Evolutionary conservation across 2,888 invertebrate species (phyloP).

Genomic region (Apamea epomidion): DNA sequence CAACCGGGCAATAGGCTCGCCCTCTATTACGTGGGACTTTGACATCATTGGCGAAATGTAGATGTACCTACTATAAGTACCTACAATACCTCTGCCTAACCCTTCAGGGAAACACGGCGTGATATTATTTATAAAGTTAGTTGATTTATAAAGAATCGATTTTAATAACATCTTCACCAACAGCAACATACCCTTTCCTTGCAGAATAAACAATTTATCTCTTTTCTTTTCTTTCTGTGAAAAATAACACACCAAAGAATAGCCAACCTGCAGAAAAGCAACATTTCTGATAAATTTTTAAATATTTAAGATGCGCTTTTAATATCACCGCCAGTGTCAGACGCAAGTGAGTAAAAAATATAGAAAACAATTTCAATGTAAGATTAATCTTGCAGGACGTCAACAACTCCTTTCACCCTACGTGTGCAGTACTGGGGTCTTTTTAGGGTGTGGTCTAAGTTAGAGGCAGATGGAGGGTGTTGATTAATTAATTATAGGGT

Average conservation of each 20-base stretch:
- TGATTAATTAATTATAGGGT: neutral
- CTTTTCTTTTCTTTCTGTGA: neutral
- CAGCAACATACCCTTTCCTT: neutral
- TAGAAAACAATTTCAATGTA: conserved; percentile 82
- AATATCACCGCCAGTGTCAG: conserved; percentile 45
- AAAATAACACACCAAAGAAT: neutral
- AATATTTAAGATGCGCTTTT: conserved; percentile 45
- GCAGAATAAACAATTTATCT: neutral
- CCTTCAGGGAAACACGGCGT: neutral
- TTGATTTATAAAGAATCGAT: neutral
- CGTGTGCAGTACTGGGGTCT: conserved; percentile 69
- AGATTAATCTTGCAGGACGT: conserved; percentile 83
- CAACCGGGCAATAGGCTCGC: neutral
- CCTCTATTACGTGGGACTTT: neutral
- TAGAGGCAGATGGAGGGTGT: neutral
- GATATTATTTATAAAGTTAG: neutral
- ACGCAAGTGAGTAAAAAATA: conserved; percentile 64
- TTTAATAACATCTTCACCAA: neutral
- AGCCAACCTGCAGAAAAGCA: neutral
- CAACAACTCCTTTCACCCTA: conserved; percentile 71
- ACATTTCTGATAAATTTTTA: conserved; percentile 9
- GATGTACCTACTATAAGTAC: too few relatives aligned
- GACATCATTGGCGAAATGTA: too few relatives aligned
- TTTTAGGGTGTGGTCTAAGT: conserved; percentile 65
- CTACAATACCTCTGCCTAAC: neutral